Evolutionary conservation across 2,113 vertebrate species (phyloP).

Genomic region (Malurus cyaneus): DNA sequence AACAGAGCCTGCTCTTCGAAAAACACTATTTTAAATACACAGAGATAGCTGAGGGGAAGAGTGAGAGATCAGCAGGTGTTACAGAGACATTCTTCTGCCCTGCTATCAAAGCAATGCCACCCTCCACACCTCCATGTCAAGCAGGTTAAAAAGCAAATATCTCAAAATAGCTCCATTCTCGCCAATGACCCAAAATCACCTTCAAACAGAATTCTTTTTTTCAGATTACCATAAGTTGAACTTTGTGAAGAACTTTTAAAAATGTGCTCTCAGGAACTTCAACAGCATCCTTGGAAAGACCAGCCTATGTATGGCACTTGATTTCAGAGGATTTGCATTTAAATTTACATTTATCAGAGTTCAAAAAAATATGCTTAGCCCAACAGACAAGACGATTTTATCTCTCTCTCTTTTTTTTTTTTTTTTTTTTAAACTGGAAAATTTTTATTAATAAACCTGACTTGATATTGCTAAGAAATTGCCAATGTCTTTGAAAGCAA

Average conservation of each 20-base stretch:
- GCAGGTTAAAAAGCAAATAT: slow-evolving; percentile 10
- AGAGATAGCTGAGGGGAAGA: background rate
- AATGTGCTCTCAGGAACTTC: background rate
- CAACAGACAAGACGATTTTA: background rate
- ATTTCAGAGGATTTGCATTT: background rate
- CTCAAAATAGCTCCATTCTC: background rate
- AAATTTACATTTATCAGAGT: background rate
- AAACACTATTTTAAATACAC: background rate
- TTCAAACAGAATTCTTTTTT: background rate
- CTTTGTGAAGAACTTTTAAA: background rate
- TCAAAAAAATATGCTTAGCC: background rate
- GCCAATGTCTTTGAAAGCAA: background rate
- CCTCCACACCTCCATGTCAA: background rate
- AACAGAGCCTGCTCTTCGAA: background rate
- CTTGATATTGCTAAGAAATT: background rate
- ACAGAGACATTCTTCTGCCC: background rate
- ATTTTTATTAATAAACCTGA: background rate
- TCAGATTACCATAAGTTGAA: background rate
- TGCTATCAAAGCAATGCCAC: background rate
- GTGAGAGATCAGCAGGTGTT: slow-evolving; percentile 4
- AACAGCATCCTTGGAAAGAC: background rate
- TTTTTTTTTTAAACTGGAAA: background rate
- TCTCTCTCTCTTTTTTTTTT: background rate
- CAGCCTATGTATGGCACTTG: background rate
- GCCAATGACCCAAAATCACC: background rate